A percentile compares a stretch with the other conserved stretches of the same genome.
Conservation (phyloP, 2,797 vertebrate species). For the Sebastes hubbsi region DNA sequence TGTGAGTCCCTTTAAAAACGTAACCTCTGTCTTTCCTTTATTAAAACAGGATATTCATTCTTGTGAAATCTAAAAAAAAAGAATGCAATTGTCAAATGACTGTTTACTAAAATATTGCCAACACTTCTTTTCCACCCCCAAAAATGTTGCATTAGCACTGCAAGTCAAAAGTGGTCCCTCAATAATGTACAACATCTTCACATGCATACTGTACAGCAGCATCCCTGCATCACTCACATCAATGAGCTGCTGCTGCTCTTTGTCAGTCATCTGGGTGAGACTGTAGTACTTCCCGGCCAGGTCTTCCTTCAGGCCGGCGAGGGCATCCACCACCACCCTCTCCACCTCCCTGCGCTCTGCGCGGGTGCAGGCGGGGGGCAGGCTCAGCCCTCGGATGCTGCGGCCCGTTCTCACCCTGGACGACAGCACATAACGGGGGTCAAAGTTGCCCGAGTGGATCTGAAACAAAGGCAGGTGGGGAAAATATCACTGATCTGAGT, state of each 20-base stretch:
- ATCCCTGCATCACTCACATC: conserved; percentile 83
- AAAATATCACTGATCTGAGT: background rate
- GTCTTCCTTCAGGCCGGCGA: conserved; percentile 88
- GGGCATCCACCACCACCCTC: conserved; percentile 88
- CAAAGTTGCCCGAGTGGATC: conserved; percentile 91
- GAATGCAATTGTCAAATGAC: background rate
- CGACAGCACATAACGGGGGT: conserved; percentile 94
- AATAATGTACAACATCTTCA: background rate
- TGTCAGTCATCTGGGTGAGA: conserved; percentile 91
- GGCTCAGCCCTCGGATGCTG: conserved; percentile 94
- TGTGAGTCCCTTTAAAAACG: background rate
- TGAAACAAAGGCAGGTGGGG: conserved; percentile 54
- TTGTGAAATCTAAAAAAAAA: background rate
- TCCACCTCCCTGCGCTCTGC: conserved; percentile 96
- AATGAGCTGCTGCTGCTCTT: conserved; percentile 96
- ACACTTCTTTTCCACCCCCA: background rate
- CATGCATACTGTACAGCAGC: background rate
- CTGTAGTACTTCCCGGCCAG: conserved; percentile 91
- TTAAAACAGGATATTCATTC: background rate
- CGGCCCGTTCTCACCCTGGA: conserved; percentile 96
- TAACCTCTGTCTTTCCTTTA: background rate
- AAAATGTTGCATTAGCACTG: background rate
- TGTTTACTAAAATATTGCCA: background rate
- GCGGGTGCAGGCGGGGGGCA: conserved; percentile 93
- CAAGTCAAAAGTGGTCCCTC: background rate